Conservation (phyloP, 2,797 vertebrate genomes). For the Pangasius mekongensis region DNA sequence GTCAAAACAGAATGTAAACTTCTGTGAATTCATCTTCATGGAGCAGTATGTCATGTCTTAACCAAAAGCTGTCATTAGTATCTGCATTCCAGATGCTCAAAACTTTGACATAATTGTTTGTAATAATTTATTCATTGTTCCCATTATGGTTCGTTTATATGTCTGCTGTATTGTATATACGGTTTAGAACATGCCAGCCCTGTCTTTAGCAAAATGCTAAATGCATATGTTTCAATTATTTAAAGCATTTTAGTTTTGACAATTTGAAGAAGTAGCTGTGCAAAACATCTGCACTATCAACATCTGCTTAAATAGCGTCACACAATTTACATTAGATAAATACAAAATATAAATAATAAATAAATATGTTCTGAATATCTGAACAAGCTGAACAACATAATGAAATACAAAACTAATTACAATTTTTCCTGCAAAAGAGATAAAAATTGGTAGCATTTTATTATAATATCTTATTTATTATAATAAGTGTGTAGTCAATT, state of each 20-base stretch:
- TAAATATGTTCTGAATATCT: neutral
- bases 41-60: conserved; percentile 3
- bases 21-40: conserved; percentile 4
- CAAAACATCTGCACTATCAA: neutral
- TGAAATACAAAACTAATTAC: neutral
- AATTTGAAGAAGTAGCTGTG: neutral
- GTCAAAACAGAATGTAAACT: conserved; percentile 15
- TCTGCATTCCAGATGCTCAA: conserved; percentile 6
- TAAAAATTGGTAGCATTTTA: neutral
- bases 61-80: conserved; percentile 9
- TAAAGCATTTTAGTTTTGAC: neutral
- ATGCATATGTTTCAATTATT: neutral
- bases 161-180: neutral
- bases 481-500: neutral
- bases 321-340: neutral
- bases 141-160: neutral
- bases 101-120: neutral
- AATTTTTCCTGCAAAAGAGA: neutral
- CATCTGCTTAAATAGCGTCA: neutral
- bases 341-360: too few species aligned
- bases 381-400: neutral
- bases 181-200: neutral
- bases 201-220: neutral
- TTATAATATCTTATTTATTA: neutral
- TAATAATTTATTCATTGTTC: neutral